A percentile compares a stretch with the other conserved stretches of the same genome.
Conservation (phyloP, 2,797 vertebrate species). For the Karalla daura region DNA sequence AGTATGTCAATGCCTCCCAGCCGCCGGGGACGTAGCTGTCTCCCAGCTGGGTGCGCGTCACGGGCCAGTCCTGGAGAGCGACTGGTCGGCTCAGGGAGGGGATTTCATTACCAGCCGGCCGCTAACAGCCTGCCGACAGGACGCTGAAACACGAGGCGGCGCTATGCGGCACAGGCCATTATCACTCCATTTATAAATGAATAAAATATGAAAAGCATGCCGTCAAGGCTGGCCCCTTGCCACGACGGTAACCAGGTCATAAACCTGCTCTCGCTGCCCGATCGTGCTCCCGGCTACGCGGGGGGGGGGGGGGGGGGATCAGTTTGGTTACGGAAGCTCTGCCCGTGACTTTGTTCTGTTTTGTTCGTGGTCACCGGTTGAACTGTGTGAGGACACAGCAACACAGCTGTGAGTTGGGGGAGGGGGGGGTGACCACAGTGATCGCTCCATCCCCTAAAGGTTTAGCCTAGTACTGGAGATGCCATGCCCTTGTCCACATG, state of each 20-base stretch:
- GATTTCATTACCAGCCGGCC: neutral
- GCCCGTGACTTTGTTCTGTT: neutral
- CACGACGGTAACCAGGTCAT: neutral
- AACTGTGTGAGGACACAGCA: too few relatives aligned
- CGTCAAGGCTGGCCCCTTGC: neutral
- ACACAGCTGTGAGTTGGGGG: neutral
- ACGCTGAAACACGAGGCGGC: neutral
- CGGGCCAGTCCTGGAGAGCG: neutral
- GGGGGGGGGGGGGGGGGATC: neutral
- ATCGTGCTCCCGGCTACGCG: neutral
- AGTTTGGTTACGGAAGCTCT: neutral
- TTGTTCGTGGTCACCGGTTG: neutral
- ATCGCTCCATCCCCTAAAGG: too few relatives aligned
- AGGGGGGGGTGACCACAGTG: too few relatives aligned
- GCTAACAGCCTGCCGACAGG: neutral
- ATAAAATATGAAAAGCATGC: neutral
- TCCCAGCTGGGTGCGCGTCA: neutral
- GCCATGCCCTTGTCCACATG: too few relatives aligned
- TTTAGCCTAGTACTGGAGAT: too few relatives aligned
- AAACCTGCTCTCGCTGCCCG: neutral
- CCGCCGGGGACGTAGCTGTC: neutral
- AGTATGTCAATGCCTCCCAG: too few relatives aligned
- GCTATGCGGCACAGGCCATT: neutral
- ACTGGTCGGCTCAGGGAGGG: neutral
- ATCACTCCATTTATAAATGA: neutral